Conservation (phyloP, 1,140 invertebrate species). For the Listronotus oregonensis region DNA sequence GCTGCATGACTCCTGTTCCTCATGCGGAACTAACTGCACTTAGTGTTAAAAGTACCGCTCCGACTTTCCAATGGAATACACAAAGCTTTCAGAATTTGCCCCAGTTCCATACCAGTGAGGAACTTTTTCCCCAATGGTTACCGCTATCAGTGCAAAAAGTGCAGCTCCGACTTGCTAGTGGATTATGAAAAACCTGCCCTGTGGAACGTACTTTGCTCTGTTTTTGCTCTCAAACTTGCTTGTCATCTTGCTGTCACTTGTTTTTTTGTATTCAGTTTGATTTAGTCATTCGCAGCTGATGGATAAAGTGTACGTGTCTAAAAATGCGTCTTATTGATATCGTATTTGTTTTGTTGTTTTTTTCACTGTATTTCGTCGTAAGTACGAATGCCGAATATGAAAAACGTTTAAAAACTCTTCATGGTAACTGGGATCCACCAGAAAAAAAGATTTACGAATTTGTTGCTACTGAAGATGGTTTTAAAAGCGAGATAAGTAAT, state of each 20-base stretch:
- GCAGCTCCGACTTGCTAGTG: too few species aligned
- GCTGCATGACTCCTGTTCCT: too few species aligned
- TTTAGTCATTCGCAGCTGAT: slow-evolving; percentile 30
- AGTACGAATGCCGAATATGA: slow-evolving; percentile 25
- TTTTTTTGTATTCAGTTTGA: slow-evolving; percentile 13
- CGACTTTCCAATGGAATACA: too few species aligned
- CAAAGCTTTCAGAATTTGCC: too few species aligned
- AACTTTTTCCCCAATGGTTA: too few species aligned
- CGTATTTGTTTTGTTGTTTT: slow-evolving; percentile 28
- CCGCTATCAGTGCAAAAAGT: too few species aligned
- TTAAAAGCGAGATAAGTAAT: neutral
- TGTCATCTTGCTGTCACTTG: slow-evolving; percentile 14
- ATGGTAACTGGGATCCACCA: slow-evolving; percentile 14
- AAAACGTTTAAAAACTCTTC: slow-evolving; percentile 24
- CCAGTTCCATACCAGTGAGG: too few species aligned
- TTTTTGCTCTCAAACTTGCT: too few species aligned
- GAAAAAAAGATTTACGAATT: neutral
- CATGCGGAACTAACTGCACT: too few species aligned
- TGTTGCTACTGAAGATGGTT: neutral
- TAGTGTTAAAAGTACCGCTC: too few species aligned
- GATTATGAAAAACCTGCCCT: too few species aligned
- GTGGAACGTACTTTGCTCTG: too few species aligned
- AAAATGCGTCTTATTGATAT: slow-evolving; percentile 16
- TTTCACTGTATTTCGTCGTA: slow-evolving; percentile 26
- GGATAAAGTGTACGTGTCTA: slow-evolving; percentile 8